Evolutionary conservation across 2,888 invertebrate genomes (phyloP), one percentile per base, ranked within the genome.

Genomic region (Entomobrya proxima): DNA sequence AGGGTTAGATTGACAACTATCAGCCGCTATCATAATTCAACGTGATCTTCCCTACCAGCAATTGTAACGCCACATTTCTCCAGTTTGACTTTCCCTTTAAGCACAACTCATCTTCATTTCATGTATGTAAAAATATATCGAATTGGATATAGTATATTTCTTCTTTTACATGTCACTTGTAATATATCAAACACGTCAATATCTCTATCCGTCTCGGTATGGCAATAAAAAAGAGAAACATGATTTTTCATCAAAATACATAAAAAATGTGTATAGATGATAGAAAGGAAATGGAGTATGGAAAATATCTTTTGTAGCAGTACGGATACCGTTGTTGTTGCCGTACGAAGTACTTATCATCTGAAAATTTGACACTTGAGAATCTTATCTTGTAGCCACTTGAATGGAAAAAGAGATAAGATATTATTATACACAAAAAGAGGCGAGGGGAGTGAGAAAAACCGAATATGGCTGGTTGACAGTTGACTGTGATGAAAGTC

Each of bases 351-450:
- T 69, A 55, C 37, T 67, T 80, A 50, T 74, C 50, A 50, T 55
- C 69, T 55, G 52, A 78, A 85, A 85, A 69, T 84, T 84, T 84
- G 84, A 84, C 84, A 78, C 69, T 58, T 52, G 69, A 69, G 50
- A 72, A 69, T 69, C 80, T 55, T 80, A 80, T 80, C 52, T 69
- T 40, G 6, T 1, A 18, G 7, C 24, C 47, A n/a, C 11, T 50
- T 35, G 69, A 30, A 61, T 21, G 61, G 50, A 32, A 40, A 61
- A 75, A 75, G 32, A 61, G 77, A 77, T 58, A 50, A 32, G 30
- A 74, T 27, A 15, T 18, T 13, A 52, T n/a, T n/a, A n/a, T n/a
- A n/a, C n/a, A n/a, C n/a, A n/a, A n/a, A n/a, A n/a, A n/a, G n/a
- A n/a, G n/a, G n/a, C n/a, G 7, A 18, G 52, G 35, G 32, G 2